Base-by-base conservation (phyloP, 92 coral and sea anemone species). In the Parazoanthus darwini region DNA sequence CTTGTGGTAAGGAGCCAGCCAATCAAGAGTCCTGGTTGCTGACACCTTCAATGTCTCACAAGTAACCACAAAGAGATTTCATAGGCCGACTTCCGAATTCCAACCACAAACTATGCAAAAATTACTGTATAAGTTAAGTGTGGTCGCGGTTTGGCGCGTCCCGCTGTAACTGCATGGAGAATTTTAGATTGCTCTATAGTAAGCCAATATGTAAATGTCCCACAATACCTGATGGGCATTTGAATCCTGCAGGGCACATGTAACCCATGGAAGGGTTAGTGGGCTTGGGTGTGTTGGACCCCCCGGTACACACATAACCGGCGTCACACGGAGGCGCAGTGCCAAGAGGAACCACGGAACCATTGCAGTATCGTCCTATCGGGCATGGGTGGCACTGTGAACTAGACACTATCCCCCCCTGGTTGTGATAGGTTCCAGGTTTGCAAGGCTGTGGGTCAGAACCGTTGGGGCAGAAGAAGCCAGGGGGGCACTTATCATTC, bases 401-500 rank as follows among this genome's bases (percentile, higher is more conserved):
- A 79, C 87, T 92, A 86, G 91, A 94, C 58, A 91, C 85, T 78
- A 97, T 94, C 16, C 99, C 94, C 33, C 99, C 99, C 86, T 88
- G 91, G 50, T 96, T 97, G 75, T 96, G 96, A 78, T 84, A 97
- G n/a, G 94, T 95, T 35, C 99, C 99, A 26, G 93, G 92, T 22
- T 96, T 96, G 75, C 99, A 97, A 33, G 94, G 93, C 18, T 89
- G 85, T 10, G 99, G 99, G 43, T 93, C 94, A 22, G 96, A 92
- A 23, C 99, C 99, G 77, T 90, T 94, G 77, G 87, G 90, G 71
- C 99, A 97, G 79, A 88, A 97, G 56, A 95, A 92, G 7, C 99
- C 99, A 5, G 99, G 98, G 66, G 99, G 99, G 58, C 99, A 97
- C n/a, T 94, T 94, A 66, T 95, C 98, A 75, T 97, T 97, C 71